phyloP scores from a whole-genome alignment of 1,140 invertebrate genomes.

The Bombus confusus region DNA sequence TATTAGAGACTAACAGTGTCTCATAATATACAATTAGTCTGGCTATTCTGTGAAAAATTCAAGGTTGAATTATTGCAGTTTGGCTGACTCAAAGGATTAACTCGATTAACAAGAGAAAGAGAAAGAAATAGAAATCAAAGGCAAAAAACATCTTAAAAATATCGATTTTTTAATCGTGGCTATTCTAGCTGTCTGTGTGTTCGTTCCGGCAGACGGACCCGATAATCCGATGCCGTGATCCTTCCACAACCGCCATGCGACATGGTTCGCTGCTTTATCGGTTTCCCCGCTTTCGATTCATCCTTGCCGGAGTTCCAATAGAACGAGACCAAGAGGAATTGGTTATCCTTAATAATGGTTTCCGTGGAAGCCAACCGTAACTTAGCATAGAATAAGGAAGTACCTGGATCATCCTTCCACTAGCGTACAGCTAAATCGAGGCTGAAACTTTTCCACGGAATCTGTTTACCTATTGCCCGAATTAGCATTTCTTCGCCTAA shows the following conservation, averaged over 20 bases:
- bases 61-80: no score
- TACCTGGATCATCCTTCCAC: not conserved
- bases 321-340: conserved; percentile 55
- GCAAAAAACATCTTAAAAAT: not conserved
- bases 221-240: conserved; percentile 56
- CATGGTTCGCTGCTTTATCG: conserved; percentile 62
- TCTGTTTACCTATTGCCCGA: conserved; percentile 48
- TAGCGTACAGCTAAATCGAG: not conserved
- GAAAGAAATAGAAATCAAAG: no score
- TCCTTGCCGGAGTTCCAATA: conserved; percentile 54
- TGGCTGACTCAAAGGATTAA: no score
- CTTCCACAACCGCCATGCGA: conserved; percentile 50
- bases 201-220: conserved; percentile 41
- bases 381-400: conserved; percentile 33
- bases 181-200: not conserved
- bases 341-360: conserved; percentile 65
- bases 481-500: conserved; percentile 38
- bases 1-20: no score
- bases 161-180: not conserved
- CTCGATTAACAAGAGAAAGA: not conserved
- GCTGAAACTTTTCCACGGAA: conserved; percentile 32
- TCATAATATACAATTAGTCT: no score
- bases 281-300: conserved; percentile 49
- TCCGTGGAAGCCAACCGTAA: conserved; percentile 45
- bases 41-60: no score